Evolutionary conservation across 2,113 vertebrate species (phyloP).

Genomic region (Muscicapa adusta): DNA sequence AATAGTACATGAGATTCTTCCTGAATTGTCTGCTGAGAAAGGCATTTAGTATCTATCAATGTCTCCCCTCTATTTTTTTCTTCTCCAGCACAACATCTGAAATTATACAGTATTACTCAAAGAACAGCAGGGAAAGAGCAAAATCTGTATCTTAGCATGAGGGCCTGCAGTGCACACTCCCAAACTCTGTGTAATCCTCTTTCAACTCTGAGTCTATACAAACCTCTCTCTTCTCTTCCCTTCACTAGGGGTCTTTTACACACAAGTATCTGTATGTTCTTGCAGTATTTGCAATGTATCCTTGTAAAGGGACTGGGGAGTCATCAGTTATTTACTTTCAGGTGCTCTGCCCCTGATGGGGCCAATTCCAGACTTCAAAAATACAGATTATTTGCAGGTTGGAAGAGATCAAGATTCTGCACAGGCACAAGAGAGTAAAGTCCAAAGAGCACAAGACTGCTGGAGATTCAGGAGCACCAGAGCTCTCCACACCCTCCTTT

Average conservation of each 20-base stretch:
- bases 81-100: conserved; percentile 14
- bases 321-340: neutral
- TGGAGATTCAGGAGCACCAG: neutral
- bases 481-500: accelerated
- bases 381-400: neutral
- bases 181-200: neutral
- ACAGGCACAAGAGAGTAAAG: neutral
- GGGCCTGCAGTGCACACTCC: neutral
- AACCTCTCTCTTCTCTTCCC: neutral
- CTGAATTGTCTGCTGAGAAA: conserved; percentile 20
- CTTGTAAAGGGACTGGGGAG: neutral
- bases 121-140: conserved; percentile 7
- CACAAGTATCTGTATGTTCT: neutral
- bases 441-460: neutral
- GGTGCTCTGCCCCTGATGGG: neutral
- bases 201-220: neutral
- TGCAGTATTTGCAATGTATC: neutral
- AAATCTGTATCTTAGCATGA: neutral
- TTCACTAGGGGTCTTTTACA: neutral
- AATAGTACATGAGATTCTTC: conserved; percentile 50
- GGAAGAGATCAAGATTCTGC: neutral
- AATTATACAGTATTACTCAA: conserved; percentile 20
- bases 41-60: conserved; percentile 40
- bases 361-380: neutral
- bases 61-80: conserved; percentile 19